phyloP scores from a whole-genome alignment of 1,140 invertebrate genomes.

The Drosophila athabasca region DNA sequence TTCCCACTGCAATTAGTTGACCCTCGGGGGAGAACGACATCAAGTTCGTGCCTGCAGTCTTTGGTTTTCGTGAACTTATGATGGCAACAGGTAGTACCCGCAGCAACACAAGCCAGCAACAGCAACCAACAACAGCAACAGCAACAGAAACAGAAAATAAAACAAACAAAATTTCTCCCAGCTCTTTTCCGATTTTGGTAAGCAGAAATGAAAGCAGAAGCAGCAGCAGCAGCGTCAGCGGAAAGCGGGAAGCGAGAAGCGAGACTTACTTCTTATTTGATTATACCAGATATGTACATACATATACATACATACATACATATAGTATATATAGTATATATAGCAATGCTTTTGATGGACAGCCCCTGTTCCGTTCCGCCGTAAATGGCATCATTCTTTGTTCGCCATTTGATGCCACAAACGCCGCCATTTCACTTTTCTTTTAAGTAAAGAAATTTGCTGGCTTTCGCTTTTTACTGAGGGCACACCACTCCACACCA shows the following conservation, averaged over 20 bases:
- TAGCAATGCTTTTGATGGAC: constrained; percentile 39
- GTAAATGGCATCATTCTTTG: constrained; percentile 81
- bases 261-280: constrained; percentile 71
- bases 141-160: constrained; percentile 15
- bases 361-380: constrained; percentile 8
- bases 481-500: constrained; percentile 31
- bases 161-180: constrained; percentile 68
- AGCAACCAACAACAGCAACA: constrained; percentile 11
- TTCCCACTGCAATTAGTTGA: constrained; percentile 36
- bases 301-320: no score
- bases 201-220: constrained; percentile 76
- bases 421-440: constrained; percentile 76
- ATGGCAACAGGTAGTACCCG: constrained; percentile 29
- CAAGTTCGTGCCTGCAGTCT: constrained; percentile 73
- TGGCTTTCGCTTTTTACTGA: constrained; percentile 77
- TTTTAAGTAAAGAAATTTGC: constrained; percentile 69
- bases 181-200: constrained; percentile 68
- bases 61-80: constrained; percentile 65
- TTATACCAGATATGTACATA: constrained; percentile 47
- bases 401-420: constrained; percentile 67
- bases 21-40: constrained; percentile 6
- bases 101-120: constrained; percentile 36
- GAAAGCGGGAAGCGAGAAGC: constrained; percentile 10
- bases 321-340: neutral
- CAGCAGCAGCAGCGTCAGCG: constrained; percentile 56